Evolutionary conservation across 2,888 invertebrate genomes (phyloP), one percentile per base, ranked within the genome.

Genomic region (Poecilobothrus nobilitatus): DNA sequence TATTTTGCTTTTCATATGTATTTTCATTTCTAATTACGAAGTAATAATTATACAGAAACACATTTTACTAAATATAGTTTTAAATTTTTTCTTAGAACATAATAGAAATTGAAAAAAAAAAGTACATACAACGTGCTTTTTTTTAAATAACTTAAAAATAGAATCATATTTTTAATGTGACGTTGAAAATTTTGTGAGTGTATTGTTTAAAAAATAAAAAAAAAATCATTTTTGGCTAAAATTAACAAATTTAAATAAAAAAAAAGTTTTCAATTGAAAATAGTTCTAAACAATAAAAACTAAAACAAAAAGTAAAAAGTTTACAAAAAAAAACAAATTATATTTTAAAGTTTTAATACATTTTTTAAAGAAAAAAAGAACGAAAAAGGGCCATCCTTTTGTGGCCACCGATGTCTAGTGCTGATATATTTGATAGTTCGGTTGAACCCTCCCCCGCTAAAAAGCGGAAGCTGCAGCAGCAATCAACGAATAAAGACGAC

Each of bases 381-480:
- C 5, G 18, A 53, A 53, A 53, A 53, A 53, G 53, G 53, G 53
- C 53, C 53, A 53, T 53, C 53, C 53, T 53, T 53, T 53, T 53
- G 53, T 53, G 53, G 86, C 87, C 89, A 90, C 91, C 91, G 91
- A 92, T 93, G 93, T 92, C 92, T 91, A 91, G 91, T 91, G 91
- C 90, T 90, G 91, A 90, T 89, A 88, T 90, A 87, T 88, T 89
- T 86, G 91, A 91, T 86, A 91, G 89, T 88, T 91, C 92, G 89
- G 90, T 92, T 88, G 91, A 92, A 88, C 90, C 91, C 87, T 92
- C 92, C 87, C 88, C 90, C 85, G 89, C 90, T 85, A 93, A 93
- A 87, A 92, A 92, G 88, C 91, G 92, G 89, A 91, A 90, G 89
- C 86, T 89, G 71, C 75, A 53, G 18, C 74, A 71, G 70, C 72